These are phyloP conservation scores for Epicampocera succincta DNA, from an alignment of 2,888 invertebrate species.

Conservation along the genomic window DNA sequence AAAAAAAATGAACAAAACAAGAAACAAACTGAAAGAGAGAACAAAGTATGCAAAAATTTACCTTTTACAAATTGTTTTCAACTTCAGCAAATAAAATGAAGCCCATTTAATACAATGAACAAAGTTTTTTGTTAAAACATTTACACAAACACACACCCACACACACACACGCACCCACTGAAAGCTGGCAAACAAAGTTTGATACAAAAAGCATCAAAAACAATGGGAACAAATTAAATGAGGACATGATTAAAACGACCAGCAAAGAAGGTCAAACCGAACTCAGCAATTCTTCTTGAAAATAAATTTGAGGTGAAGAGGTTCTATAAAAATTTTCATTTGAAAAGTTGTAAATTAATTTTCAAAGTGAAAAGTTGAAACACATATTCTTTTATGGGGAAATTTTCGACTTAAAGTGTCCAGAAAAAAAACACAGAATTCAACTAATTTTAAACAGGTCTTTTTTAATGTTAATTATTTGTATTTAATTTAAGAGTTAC, in stretches of 20 bases:
- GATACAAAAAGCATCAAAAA: constrained; percentile 15
- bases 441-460: no score
- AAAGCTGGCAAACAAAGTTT: neutral
- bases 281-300: no score
- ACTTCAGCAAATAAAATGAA: constrained; percentile 44
- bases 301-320: no score
- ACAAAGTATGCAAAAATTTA: constrained; percentile 10
- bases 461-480: no score
- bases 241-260: neutral
- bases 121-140: constrained; percentile 17
- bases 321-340: no score
- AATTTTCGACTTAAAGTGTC: no score
- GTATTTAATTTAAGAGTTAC: no score
- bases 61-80: constrained; percentile 51
- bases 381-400: no score
- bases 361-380: no score
- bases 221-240: constrained; percentile 39
- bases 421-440: no score
- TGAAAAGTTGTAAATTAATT: no score
- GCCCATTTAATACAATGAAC: constrained; percentile 43
- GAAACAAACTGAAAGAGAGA: no score
- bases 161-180: neutral
- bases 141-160: neutral
- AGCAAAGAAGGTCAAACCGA: neutral
- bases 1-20: neutral